phyloP scores from a whole-genome alignment of 2,797 vertebrate species.

The Pelodytes ibericus region DNA sequence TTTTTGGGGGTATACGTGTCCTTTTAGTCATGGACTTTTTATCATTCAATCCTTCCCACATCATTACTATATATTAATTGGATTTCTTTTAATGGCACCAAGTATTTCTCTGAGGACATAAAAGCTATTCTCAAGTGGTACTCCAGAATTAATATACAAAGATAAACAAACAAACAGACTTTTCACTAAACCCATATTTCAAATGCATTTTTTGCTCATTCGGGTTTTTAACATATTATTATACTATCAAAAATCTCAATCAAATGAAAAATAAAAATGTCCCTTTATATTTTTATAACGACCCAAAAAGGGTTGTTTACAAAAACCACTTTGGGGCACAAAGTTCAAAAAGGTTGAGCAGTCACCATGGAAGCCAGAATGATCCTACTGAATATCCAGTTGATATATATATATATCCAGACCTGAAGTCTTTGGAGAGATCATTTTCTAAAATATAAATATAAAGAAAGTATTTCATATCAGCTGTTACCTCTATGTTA shows the following conservation, averaged over 20 bases:
- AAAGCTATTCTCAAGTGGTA: conserved; percentile 16
- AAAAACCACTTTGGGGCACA: neutral
- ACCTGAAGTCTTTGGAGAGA: no score
- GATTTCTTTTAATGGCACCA: conserved; percentile 1
- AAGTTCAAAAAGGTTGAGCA: no score
- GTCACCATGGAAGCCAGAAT: no score
- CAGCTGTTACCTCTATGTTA: no score
- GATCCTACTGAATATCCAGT: no score
- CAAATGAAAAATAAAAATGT: conserved; percentile 5
- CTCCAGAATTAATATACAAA: conserved; percentile 10
- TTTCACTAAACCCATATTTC: neutral
- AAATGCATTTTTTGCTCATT: neutral
- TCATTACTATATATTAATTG: no score
- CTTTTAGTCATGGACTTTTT: neutral
- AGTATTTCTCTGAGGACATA: neutral
- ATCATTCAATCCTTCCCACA: neutral
- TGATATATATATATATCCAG: no score
- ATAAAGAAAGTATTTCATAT: no score
- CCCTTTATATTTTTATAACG: no score
- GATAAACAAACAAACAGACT: conserved; percentile 18
- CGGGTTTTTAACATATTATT: neutral
- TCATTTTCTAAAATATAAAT: no score
- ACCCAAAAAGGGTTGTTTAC: neutral
- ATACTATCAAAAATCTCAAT: neutral
- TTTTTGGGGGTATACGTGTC: neutral